These are phyloP conservation scores for Brachyptera risi DNA, from an alignment of 2,888 invertebrate genomes.

Conservation along the genomic window DNA sequence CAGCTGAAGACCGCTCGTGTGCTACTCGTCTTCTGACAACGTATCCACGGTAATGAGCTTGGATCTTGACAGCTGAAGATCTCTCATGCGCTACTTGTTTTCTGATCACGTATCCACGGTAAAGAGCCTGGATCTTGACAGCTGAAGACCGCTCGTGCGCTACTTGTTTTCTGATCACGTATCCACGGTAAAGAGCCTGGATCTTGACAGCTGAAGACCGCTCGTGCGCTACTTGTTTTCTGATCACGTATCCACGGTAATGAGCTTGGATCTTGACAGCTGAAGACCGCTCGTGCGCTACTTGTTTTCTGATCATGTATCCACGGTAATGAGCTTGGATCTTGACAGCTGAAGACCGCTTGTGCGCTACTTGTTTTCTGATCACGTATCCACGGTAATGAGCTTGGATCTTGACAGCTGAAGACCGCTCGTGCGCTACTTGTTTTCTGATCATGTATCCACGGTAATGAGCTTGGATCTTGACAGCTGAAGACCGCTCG, in stretches of 20 bases:
- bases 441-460: slow-evolving; percentile 18
- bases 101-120: neutral
- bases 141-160: neutral
- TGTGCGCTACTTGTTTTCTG: neutral
- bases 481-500: slow-evolving; percentile 15
- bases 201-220: neutral
- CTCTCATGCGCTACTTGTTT: neutral
- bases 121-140: slow-evolving; percentile 9
- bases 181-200: slow-evolving; percentile 18
- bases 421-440: neutral
- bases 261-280: neutral
- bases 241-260: neutral
- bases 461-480: slow-evolving; percentile 32
- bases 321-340: neutral
- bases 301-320: neutral
- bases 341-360: neutral
- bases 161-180: neutral
- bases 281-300: neutral
- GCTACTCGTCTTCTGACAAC: neutral
- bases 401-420: slow-evolving; percentile 14
- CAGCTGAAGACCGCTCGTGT: neutral
- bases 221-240: neutral
- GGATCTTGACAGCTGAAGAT: neutral
- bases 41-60: slow-evolving; percentile 43
- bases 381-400: neutral